These are phyloP conservation scores for Otolemur crassicaudatus DNA, from an alignment of 2,797 vertebrate species.

Conservation along the genomic window DNA sequence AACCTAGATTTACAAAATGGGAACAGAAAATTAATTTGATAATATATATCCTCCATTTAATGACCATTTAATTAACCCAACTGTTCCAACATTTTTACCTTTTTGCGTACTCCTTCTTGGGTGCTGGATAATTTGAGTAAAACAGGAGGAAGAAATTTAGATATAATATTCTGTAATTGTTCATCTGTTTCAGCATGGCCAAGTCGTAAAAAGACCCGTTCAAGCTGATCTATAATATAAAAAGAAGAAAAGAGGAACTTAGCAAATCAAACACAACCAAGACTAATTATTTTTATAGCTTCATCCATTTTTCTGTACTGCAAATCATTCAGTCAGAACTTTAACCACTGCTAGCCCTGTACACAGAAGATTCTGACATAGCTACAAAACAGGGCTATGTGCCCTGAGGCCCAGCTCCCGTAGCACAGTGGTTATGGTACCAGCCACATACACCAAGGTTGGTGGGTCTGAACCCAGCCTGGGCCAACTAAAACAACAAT, in stretches of 20 bases:
- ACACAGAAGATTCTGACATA: not conserved
- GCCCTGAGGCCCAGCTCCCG: no score
- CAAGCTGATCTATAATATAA: constrained; percentile 95
- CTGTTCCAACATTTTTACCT: constrained; percentile 89
- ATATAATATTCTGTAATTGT: constrained; percentile 98
- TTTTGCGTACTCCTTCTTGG: constrained; percentile 98
- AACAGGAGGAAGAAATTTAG: constrained; percentile 98
- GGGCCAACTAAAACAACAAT: no score
- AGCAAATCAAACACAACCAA: constrained; percentile 66
- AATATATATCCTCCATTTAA: not conserved
- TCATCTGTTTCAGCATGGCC: constrained; percentile 99
- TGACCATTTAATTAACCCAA: constrained; percentile 26
- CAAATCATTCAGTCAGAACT: constrained; percentile 25
- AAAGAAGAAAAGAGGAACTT: constrained; percentile 62
- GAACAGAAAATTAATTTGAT: constrained; percentile 38
- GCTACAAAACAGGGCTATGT: not conserved
- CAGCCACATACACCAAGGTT: no score
- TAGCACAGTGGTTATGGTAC: no score
- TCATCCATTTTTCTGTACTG: constrained; percentile 3
- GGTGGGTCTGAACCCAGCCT: no score
- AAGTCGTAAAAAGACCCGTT: constrained; percentile 97
- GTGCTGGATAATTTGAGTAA: constrained; percentile 98
- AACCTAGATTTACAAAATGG: constrained; percentile 30
- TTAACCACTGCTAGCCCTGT: not conserved
- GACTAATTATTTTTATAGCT: not conserved